These are phyloP conservation scores for Mormyrus iriodes DNA, from an alignment of 2,113 vertebrate species.

Conservation along the genomic window DNA sequence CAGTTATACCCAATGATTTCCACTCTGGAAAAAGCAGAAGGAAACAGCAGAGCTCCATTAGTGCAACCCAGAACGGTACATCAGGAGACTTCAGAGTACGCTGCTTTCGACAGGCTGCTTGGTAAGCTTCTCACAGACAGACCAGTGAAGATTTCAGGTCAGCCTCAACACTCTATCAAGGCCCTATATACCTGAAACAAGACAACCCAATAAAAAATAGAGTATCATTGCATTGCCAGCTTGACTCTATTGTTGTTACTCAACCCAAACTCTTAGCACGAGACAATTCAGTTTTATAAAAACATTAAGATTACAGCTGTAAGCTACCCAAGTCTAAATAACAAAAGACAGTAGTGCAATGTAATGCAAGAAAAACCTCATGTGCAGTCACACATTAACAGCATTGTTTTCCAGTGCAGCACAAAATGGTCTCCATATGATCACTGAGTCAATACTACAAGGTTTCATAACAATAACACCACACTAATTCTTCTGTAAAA, in stretches of 20 bases:
- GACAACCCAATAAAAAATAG: not conserved
- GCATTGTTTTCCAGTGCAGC: not conserved
- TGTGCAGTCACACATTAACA: not conserved
- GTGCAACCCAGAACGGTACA: not conserved
- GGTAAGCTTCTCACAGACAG: not conserved
- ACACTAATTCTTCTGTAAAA: not conserved
- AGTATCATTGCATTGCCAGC: not conserved
- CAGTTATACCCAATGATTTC: not conserved
- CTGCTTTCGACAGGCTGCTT: not conserved
- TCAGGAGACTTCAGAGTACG: not conserved
- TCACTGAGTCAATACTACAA: not conserved
- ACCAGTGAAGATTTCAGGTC: not conserved
- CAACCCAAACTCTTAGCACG: not conserved
- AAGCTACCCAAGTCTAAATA: not conserved
- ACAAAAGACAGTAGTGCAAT: not conserved
- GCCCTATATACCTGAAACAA: not conserved
- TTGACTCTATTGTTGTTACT: not conserved
- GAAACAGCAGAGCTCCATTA: not conserved
- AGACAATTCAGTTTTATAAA: not conserved
- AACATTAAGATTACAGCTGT: not conserved
- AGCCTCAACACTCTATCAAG: not conserved
- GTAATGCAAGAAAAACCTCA: not conserved
- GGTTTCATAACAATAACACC: not conserved
- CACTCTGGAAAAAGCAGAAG: not conserved
- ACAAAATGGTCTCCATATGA: constrained; percentile 2